These are phyloP conservation scores for Drosophila kohkoa DNA, from an alignment of 1,140 invertebrate genomes.

Conservation along the genomic window DNA sequence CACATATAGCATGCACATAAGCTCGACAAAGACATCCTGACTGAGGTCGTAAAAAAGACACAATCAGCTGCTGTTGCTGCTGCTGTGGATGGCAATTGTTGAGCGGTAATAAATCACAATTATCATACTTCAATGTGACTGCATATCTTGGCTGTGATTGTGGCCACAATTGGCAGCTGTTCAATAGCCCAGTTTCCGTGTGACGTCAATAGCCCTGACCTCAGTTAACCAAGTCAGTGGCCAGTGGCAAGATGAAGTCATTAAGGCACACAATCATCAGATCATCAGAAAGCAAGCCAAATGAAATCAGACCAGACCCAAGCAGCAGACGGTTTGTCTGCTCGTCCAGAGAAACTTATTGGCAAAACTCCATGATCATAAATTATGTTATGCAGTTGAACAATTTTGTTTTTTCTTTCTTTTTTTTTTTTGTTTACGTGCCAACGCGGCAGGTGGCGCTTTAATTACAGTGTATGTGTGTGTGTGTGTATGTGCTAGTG, in stretches of 20 bases:
- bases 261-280: conserved; percentile 28
- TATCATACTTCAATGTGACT: conserved; percentile 20
- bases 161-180: conserved; percentile 74
- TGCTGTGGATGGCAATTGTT: conserved; percentile 47
- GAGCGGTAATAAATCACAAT: conserved; percentile 57
- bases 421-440: conserved; percentile 76
- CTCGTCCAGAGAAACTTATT: conserved; percentile 69
- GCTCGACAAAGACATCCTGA: conserved; percentile 1
- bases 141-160: conserved; percentile 8
- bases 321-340: conserved; percentile 46
- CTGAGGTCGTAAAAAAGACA: conserved; percentile 29
- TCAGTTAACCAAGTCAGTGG: conserved; percentile 55
- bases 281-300: background rate
- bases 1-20: conserved; percentile 6
- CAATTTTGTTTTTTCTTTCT: conserved; percentile 72
- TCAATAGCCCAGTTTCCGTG: conserved; percentile 69
- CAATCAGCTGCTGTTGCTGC: conserved; percentile 27
- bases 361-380: conserved; percentile 83
- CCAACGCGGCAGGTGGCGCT: conserved; percentile 69
- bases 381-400: conserved; percentile 78
- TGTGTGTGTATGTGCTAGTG: background rate
- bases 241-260: conserved; percentile 58
- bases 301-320: conserved; percentile 33
- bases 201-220: conserved; percentile 65
- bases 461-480: conserved; percentile 65